Percentiles rank a stretch among this genome's conserved stretches.
Conservation (phyloP, 2,797 vertebrate genomes). For the Phylloscopus collybita region DNA sequence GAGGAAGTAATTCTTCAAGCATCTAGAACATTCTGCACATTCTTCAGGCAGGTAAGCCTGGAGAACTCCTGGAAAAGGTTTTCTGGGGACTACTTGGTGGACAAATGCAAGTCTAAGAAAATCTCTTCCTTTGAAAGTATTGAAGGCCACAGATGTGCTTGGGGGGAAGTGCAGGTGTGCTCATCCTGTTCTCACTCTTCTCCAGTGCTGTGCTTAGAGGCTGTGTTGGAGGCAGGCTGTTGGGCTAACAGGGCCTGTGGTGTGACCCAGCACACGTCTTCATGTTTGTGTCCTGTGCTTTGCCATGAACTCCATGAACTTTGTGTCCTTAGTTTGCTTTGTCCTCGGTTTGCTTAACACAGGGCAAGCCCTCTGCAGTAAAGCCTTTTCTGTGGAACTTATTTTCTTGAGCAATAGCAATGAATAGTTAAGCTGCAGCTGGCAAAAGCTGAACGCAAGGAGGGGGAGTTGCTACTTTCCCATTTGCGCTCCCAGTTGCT, state of each 20-base stretch:
- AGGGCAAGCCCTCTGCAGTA: background rate
- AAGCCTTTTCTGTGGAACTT: background rate
- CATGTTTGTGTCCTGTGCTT: background rate
- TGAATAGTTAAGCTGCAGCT: conserved; percentile 34
- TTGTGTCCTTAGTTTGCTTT: background rate
- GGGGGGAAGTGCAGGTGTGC: background rate
- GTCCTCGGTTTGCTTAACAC: background rate
- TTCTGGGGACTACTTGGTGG: background rate
- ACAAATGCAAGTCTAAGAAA: background rate
- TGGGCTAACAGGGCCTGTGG: background rate
- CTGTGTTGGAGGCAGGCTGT: background rate
- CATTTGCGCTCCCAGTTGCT: background rate
- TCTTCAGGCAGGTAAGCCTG: background rate
- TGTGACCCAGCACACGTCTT: background rate
- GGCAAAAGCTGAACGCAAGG: background rate
- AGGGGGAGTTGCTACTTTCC: background rate
- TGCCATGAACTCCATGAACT: background rate
- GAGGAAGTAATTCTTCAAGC: background rate
- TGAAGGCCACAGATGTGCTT: background rate
- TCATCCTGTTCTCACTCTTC: background rate
- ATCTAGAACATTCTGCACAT: background rate
- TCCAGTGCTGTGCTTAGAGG: background rate
- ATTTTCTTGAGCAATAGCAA: background rate
- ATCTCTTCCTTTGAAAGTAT: background rate
- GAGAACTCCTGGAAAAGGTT: background rate